Percentiles rank a stretch among this genome's conserved stretches.
phyloP scores from a whole-genome alignment of 2,797 vertebrate species.

The Nyctalus aviator region DNA sequence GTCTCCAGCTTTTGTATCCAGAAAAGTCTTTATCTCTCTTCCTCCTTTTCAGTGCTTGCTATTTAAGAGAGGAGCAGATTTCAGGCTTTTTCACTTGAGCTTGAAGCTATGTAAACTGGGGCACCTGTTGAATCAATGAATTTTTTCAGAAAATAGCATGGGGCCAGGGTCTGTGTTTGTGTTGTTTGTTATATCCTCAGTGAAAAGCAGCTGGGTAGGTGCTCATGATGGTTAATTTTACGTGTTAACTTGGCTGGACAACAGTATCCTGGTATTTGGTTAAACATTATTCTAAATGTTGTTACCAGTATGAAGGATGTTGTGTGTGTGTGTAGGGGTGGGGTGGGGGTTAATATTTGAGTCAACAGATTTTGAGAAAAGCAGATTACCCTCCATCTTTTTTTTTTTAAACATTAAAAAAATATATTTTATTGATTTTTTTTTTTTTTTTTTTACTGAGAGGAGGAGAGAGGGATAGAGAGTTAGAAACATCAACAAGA shows the following conservation, averaged over 20 bases:
- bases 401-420: too few species aligned
- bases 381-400: not conserved
- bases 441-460: too few species aligned
- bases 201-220: conserved; percentile 8
- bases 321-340: not conserved
- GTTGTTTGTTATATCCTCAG: not conserved
- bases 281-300: not conserved
- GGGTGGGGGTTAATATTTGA: not conserved
- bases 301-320: not conserved
- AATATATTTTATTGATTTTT: too few species aligned
- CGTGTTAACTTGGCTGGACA: not conserved
- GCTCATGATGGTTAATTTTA: not conserved
- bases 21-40: not conserved
- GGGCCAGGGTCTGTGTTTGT: not conserved
- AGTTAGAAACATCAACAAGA: too few species aligned
- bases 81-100: not conserved
- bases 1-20: not conserved
- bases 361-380: not conserved
- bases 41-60: not conserved
- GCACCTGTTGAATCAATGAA: not conserved
- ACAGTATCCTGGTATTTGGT: not conserved
- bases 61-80: not conserved
- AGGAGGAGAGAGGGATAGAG: too few species aligned
- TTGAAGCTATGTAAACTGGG: not conserved
- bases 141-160: conserved; percentile 1